Conservation (phyloP, 2,797 vertebrate genomes). For the Pipistrellus nathusii region DNA sequence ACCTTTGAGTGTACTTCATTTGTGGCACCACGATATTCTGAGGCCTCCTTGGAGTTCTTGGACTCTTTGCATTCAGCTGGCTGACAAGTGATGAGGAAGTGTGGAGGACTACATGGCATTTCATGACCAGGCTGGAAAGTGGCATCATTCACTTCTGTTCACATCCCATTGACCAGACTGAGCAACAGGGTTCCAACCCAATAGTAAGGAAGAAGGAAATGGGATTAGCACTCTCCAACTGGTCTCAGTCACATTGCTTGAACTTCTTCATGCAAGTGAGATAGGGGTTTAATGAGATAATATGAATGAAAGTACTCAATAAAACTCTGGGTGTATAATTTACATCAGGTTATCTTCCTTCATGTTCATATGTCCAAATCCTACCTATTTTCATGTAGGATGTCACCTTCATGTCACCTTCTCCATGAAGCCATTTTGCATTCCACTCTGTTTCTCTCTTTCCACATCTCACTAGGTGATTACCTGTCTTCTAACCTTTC, state of each 20-base stretch:
- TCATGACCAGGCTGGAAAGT: not conserved
- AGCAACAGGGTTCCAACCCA: not conserved
- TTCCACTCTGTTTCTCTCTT: not conserved
- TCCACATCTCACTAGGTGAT: not conserved
- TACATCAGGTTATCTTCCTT: not conserved
- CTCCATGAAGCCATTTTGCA: not conserved
- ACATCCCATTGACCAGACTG: not conserved
- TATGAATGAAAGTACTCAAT: not conserved
- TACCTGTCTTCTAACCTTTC: not conserved
- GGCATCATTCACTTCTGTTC: not conserved
- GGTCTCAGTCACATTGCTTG: not conserved
- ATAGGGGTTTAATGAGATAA: not conserved
- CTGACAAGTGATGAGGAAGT: not conserved
- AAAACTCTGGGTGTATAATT: not conserved
- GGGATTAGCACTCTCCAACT: not conserved
- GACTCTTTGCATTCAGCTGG: not conserved
- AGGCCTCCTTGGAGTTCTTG: not conserved
- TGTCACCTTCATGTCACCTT: not conserved
- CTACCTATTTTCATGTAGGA: not conserved
- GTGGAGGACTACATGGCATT: not conserved
- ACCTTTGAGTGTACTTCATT: not conserved
- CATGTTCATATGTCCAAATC: not conserved
- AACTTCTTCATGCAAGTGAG: not conserved
- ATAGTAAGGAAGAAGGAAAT: not conserved
- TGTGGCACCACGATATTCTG: not conserved